Conservation (phyloP, 2,797 vertebrate species). For the Otolemur crassicaudatus region DNA sequence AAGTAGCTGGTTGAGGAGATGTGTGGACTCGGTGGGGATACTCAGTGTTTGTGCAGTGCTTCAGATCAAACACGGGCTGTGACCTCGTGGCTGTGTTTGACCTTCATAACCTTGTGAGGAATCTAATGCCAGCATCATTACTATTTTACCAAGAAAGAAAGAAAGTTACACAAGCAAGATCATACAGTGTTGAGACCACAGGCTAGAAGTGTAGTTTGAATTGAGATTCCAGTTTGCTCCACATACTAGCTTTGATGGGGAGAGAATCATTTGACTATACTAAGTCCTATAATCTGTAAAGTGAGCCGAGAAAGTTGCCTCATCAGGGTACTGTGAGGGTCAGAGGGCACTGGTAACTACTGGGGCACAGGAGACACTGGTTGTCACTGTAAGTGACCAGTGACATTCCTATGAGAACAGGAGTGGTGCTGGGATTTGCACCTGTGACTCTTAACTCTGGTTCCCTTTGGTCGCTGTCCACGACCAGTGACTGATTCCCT, state of each 20-base stretch:
- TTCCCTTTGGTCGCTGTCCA: neutral
- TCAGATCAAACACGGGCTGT: neutral
- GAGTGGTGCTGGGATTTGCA: neutral
- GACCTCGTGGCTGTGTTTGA: neutral
- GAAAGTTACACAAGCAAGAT: neutral
- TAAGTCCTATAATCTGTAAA: neutral
- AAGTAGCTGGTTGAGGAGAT: neutral
- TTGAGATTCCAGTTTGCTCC: neutral
- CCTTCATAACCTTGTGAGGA: neutral
- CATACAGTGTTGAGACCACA: neutral
- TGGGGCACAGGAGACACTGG: neutral
- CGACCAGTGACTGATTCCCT: neutral
- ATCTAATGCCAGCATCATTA: neutral
- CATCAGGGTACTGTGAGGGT: neutral
- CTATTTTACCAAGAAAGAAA: slow-evolving; percentile 34
- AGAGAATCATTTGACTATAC: neutral
- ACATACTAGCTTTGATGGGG: neutral
- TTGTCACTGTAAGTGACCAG: neutral
- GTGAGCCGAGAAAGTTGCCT: neutral
- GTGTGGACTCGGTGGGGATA: neutral
- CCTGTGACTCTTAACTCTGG: neutral
- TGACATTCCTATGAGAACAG: neutral
- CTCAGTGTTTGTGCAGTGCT: neutral
- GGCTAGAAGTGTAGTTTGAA: neutral
- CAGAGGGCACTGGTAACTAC: neutral